Evolutionary conservation across 2,113 vertebrate species (phyloP), one percentile per base, ranked within the genome.

Genomic region (Rynchops niger): DNA sequence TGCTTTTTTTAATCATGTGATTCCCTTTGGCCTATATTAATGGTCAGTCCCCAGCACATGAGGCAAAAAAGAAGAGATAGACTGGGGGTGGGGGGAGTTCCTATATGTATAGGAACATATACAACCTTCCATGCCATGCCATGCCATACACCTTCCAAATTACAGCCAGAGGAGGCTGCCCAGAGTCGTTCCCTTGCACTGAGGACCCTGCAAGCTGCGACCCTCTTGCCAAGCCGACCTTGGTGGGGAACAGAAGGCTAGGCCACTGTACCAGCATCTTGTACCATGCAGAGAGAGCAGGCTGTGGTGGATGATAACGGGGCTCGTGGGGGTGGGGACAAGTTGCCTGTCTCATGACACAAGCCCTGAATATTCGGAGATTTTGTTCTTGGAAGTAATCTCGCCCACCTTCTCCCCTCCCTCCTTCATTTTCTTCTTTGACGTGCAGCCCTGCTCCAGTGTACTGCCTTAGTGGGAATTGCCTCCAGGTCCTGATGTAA

Each of bases 401-500:
- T 91, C 9, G 0, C 78, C 56, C 52, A 40, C 58, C 38, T 85
- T 52, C 45, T 79, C 38, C 47, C 72, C 87, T 65, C 32, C 66
- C 19, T 66, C 55, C 76, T 82, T 84, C 32, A 0, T 85, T 95
- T 93, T 80, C 62, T 76, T 86, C 82, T 83, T 95, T 30, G 0
- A 50, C 0, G 20, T 34, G 62, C 17, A 93, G 25, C 61, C 72
- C 80, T 82, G 32, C 70, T 86, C 84, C 22, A 3, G 56, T 52
- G 71, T 89, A 83, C 76, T 53, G 59, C 72, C 72, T 73, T n/a
- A 82, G 67, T 34, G 87, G 87, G 96, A 96, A 90, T 77, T 91
- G 94, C 82, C 93, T 88, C 91, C 84, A 91, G 82, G 92, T 77
- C 90, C 86, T 82, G 71, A 78, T 70, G 74, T 94, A 92, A 93